Percentiles rank a stretch among this genome's conserved stretches.
These are phyloP conservation scores for Bubalus kerabau DNA, from an alignment of 2,113 vertebrate species.

Conservation along the genomic window DNA sequence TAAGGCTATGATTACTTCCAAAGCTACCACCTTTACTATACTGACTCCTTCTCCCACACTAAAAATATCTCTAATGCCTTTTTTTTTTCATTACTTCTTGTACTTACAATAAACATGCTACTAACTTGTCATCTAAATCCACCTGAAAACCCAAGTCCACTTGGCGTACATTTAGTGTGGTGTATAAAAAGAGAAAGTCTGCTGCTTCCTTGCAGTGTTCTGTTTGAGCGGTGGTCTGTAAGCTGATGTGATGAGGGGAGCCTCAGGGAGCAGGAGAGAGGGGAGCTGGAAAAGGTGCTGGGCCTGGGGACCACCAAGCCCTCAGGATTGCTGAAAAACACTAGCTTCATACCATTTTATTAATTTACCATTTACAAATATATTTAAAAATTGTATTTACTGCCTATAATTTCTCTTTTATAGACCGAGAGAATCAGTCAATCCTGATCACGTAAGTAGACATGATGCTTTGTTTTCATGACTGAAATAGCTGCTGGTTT, in stretches of 20 bases:
- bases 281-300: not conserved
- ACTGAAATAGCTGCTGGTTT: accelerated
- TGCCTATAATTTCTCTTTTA: slow-evolving; percentile 41
- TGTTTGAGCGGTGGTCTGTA: not conserved
- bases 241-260: not conserved
- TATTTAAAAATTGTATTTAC: not conserved
- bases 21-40: not conserved
- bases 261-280: not conserved
- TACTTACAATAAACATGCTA: not conserved
- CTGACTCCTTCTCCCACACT: not conserved
- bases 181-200: not conserved
- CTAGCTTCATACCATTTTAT: not conserved
- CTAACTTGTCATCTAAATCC: not conserved
- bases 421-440: slow-evolving; percentile 89
- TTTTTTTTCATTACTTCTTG: not conserved
- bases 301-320: not conserved
- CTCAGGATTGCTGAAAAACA: not conserved
- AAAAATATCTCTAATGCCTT: not conserved
- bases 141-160: not conserved
- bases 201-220: not conserved
- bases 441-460: slow-evolving; percentile 90
- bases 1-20: not conserved
- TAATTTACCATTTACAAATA: not conserved
- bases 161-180: not conserved
- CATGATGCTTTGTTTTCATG: not conserved